Evolutionary conservation across 2,797 vertebrate species (phyloP), one percentile per base, ranked within the genome.

Genomic region (Mormyrus proboscirostris): DNA sequence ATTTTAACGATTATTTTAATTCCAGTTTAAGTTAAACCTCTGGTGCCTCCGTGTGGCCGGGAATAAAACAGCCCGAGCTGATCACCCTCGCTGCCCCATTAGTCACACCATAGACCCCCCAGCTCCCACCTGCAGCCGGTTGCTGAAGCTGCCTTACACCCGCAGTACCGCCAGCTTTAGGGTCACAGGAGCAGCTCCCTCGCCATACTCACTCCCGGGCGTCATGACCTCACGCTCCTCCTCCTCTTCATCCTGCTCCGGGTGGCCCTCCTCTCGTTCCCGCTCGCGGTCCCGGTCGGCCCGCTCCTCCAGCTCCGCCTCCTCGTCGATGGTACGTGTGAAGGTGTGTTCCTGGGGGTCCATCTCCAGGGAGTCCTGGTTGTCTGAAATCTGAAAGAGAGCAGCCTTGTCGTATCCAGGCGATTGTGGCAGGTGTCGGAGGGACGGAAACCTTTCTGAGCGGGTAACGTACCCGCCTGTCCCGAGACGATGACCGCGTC

Each of bases 161-260:
- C 0, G 25, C 16, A 47, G 16, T 2, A 8, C 5, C 5, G 8
- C 16, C 38, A 2, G 73, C 16, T 12, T 44, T 25, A 65, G 22
- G n/a, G 73, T 33, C 0, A 0, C 76, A 47, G 41, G 5, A 10
- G 8, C 2, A 8, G 7, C 41, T 7, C 79, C 38, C 16, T n/a
- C 2, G 5, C 6, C 41, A 41, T 91, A 97, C 98, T 98, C 93
- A 99, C 98, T 99, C 94, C 98, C 98, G 65, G 98, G 98, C 0
- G 98, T 99, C 97, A 99, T 98, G 41, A 98, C 97, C 95, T 99
- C 98, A n/a, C 99, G 97, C 0, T 98, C 98, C 65, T 97, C 93
- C 88, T 99, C 98, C 49, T 99, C 98, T 89, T 99, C 98, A 7
- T 99, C 98, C 50, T 98, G 98, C 44, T 99, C 98, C 25, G 95